Evolutionary conservation across 2,888 invertebrate genomes (phyloP).

Genomic region (Amphipoea oculea): DNA sequence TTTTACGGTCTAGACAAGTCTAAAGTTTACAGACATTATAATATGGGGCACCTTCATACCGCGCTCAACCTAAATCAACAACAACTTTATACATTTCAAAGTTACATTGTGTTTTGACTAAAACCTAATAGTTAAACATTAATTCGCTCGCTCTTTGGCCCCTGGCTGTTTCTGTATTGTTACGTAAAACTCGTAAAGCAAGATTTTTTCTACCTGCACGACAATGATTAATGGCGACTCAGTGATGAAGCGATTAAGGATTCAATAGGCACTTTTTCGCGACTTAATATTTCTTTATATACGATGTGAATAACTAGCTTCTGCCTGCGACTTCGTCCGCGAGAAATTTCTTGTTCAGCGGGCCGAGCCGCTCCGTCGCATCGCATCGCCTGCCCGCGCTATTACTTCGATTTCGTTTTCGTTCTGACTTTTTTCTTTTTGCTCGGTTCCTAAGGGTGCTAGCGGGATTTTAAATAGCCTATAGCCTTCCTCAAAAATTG

Average conservation of each 20-base stretch:
- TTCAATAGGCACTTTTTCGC: slow-evolving; percentile 54
- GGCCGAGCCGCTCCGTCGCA: no score
- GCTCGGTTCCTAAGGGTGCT: no score
- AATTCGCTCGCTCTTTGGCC: slow-evolving; percentile 36
- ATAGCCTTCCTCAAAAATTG: no score
- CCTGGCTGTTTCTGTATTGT: slow-evolving; percentile 37
- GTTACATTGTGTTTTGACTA: slow-evolving; percentile 47
- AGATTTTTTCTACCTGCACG: slow-evolving; percentile 55
- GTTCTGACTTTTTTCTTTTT: no score
- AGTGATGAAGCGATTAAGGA: slow-evolving; percentile 60
- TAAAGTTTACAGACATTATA: slow-evolving; percentile 51
- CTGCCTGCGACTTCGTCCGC: no score
- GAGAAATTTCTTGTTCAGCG: no score
- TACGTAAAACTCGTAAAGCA: slow-evolving; percentile 54
- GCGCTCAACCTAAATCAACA: slow-evolving; percentile 58
- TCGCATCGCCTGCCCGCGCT: no score
- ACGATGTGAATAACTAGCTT: not conserved
- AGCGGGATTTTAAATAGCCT: no score
- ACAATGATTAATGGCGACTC: slow-evolving; percentile 55
- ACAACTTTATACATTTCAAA: slow-evolving; percentile 52
- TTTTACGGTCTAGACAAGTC: slow-evolving; percentile 50
- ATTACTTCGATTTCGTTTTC: no score
- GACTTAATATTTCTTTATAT: slow-evolving; percentile 51
- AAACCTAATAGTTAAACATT: slow-evolving; percentile 54
- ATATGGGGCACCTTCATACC: slow-evolving; percentile 59